Base-by-base conservation (phyloP, 2,797 vertebrate genomes). In the Kryptopterus vitreolus region DNA sequence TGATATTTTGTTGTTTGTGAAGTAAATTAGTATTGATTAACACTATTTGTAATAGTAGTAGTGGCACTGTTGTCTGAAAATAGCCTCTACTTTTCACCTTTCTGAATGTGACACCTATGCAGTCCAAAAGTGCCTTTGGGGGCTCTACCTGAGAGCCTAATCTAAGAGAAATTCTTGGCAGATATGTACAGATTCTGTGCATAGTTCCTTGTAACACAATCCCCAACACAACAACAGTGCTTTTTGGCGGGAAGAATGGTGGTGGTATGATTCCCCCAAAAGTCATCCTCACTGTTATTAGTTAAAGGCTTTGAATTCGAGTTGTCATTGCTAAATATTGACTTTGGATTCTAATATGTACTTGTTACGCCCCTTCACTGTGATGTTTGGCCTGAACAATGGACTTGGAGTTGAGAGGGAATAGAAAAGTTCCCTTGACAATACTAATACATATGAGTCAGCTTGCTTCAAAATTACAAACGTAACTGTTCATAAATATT, bases 281-380 rank as follows among this genome's bases (percentile, higher is more conserved):
- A 76, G 20, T 16, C 38, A 20, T 50, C 50, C 31, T 11, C 38
- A 76, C 1, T 0, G 48, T 76, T 29, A 29, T 8, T 48, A 26
- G 5, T 50, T 62, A 76, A 75, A 46, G 38, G 12, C 15, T 43
- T 59, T 59, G 4, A 48, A 13, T 2, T 24, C 0, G 2, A 38
- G 53, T 15, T 31, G 22, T 3, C 33, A 24, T 57, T 76, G 53
- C 57, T 62, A 62, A 76, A 63, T 52, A 63, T 76, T 76, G 33
- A 76, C 29, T 76, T 63, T 63, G 20, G 43, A 76, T 76, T 63
- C 55, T 62, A n/a, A 76, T 33, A 33, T 31, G 10, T 63, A 50
- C 58, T 62, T 76, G 73, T 61, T 61, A 61, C 73, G 31, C 61
- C 24, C 38, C 73, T 50, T 61, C 22, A 13, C 8, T 62, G 10